A percentile compares a stretch with the other conserved stretches of the same genome.
These are phyloP conservation scores for Salmo trutta DNA, from an alignment of 2,797 vertebrate species.

Conservation along the genomic window DNA sequence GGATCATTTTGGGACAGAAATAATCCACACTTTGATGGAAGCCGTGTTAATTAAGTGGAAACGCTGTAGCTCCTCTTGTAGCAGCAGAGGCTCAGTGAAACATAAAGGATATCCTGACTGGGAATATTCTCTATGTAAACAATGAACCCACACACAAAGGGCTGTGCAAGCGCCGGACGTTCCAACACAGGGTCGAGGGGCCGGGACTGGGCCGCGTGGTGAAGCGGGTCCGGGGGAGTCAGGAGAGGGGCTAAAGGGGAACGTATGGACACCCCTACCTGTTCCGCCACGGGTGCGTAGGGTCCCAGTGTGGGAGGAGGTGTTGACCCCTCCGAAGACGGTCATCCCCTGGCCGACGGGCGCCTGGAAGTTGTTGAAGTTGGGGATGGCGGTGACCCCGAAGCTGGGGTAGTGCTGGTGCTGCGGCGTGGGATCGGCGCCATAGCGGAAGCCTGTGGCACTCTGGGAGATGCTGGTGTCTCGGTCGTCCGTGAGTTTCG, in stretches of 20 bases:
- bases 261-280: conserved; percentile 68
- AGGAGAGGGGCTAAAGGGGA: not conserved
- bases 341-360: conserved; percentile 86
- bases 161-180: conserved; percentile 48
- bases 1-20: conserved; percentile 49
- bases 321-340: conserved; percentile 91
- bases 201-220: not conserved
- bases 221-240: not conserved
- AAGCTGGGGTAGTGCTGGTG: conserved; percentile 91
- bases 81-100: conserved; percentile 39
- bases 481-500: conserved; percentile 90
- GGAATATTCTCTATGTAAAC: conserved; percentile 56
- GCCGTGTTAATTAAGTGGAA: conserved; percentile 49
- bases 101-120: conserved; percentile 67
- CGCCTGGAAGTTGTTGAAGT: conserved; percentile 94
- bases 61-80: conserved; percentile 50
- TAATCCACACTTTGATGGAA: conserved; percentile 45
- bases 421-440: conserved; percentile 88
- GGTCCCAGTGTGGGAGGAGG: conserved; percentile 89
- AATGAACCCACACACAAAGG: conserved; percentile 52
- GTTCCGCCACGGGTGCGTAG: conserved; percentile 88
- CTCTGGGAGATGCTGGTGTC: conserved; percentile 88
- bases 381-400: conserved; percentile 89
- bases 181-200: conserved; percentile 32
- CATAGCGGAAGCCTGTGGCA: conserved; percentile 84